These are phyloP conservation scores for Rhipidura dahli DNA, from an alignment of 2,113 vertebrate genomes.

Conservation along the genomic window DNA sequence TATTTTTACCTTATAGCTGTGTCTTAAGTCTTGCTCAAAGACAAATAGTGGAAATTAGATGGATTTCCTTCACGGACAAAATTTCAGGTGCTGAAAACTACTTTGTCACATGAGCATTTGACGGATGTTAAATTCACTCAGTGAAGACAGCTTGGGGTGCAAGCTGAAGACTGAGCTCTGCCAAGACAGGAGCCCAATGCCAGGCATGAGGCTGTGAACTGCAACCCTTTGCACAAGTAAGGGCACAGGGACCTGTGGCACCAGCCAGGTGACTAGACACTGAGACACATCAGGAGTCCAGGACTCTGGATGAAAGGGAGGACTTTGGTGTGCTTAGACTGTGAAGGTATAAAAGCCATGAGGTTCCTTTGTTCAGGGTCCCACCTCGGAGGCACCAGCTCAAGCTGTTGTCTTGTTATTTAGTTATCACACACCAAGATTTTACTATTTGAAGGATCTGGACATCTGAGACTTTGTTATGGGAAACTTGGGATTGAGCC, in stretches of 20 bases:
- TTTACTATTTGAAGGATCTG: neutral
- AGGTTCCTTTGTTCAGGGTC: neutral
- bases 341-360: neutral
- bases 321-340: accelerated
- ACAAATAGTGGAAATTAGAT: neutral
- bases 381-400: neutral
- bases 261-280: accelerated
- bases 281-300: accelerated
- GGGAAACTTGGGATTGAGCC: neutral
- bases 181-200: too few species aligned
- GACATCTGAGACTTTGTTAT: neutral
- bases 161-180: neutral
- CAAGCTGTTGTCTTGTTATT: neutral
- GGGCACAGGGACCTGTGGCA: neutral
- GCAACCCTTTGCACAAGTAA: neutral
- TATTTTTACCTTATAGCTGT: neutral
- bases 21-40: neutral
- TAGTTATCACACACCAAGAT: neutral
- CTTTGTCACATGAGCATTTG: neutral
- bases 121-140: neutral
- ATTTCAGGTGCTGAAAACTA: neutral
- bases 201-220: accelerated
- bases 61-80: neutral
- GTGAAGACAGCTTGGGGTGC: neutral
- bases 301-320: neutral